A percentile compares a stretch with the other conserved stretches of the same genome.
These are phyloP conservation scores for Hypanus sabinus DNA, from an alignment of 2,113 vertebrate genomes.

Conservation along the genomic window DNA sequence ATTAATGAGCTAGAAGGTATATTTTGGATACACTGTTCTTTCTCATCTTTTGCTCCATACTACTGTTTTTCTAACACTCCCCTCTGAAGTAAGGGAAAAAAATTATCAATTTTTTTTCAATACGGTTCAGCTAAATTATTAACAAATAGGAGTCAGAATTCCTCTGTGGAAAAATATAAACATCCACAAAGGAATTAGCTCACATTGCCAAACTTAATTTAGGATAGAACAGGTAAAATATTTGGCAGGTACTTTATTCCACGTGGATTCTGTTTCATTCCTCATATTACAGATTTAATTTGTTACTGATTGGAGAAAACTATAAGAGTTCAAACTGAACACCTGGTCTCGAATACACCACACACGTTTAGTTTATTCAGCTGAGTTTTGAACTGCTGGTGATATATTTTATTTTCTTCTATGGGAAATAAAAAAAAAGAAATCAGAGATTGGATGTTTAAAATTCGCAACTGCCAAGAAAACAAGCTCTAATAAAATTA, in stretches of 20 bases:
- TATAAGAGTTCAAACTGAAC: background rate
- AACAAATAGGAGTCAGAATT: background rate
- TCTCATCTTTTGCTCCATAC: background rate
- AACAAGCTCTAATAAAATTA: background rate
- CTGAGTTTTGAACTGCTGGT: background rate
- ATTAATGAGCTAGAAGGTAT: slow-evolving; percentile 9
- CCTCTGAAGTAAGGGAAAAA: background rate
- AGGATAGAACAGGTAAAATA: background rate
- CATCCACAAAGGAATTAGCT: background rate
- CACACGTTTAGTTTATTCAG: background rate
- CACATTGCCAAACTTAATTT: background rate
- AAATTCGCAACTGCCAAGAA: background rate
- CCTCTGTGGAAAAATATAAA: background rate
- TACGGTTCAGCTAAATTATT: background rate
- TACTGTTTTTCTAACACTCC: background rate
- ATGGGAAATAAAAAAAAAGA: background rate
- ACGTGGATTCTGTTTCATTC: background rate
- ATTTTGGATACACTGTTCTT: background rate
- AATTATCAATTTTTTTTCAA: background rate
- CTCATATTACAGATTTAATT: background rate
- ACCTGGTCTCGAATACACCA: background rate
- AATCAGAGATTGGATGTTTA: background rate
- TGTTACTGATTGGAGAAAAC: background rate
- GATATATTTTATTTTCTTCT: background rate
- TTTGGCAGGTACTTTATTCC: background rate